Base-by-base conservation (phyloP, 2,888 invertebrate species). In the Cheilosia variabilis region DNA sequence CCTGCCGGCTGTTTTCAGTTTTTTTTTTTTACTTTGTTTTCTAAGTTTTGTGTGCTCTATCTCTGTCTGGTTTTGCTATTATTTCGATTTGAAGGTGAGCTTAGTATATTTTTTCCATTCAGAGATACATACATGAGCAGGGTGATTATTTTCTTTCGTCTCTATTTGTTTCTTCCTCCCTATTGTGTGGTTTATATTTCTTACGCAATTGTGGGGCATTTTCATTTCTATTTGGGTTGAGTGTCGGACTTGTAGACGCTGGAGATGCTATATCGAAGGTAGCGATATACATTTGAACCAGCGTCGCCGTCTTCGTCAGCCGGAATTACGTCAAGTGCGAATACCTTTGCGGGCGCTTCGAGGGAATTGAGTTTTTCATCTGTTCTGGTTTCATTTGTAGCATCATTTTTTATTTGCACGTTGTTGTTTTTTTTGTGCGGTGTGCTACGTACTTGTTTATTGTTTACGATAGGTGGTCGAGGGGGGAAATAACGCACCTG, bases 201-300 rank as follows among this genome's bases (percentile, higher is more conserved):
- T 76, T 76, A 58, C 66, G 60, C 76, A 76, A 76, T 76, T 76
- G 58, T 37, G 52, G 41, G 66, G 4, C 27, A n/a, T 19, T 75
- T 57, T 73, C 41, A 37, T 43, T 55, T 45, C 63, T 45, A 72
- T 63, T 63, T 75, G 57, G 55, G 24, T 41, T 47, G 19, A 58
- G 4, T 50, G 37, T 47, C 27, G 47, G 34, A 41, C 50, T 47
- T 47, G 31, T n/a, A 45, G 55, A 57, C 24, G 47, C 24, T 65
- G 24, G 15, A 27, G 41, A 27, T 50, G 31, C 58, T 37, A 43
- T 6, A 27, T 31, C 17, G 7, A 34, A 55, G 41, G n/a, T n/a
- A 50, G 37, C 37, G 13, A 9, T 45, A 47, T 4, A 22, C 50
- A 71, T 24, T 50, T 10, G 17, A 50, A 58, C 47, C 17, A 27